Evolutionary conservation across 1,140 invertebrate genomes (phyloP).

Genomic region (Orchesella cincta): DNA sequence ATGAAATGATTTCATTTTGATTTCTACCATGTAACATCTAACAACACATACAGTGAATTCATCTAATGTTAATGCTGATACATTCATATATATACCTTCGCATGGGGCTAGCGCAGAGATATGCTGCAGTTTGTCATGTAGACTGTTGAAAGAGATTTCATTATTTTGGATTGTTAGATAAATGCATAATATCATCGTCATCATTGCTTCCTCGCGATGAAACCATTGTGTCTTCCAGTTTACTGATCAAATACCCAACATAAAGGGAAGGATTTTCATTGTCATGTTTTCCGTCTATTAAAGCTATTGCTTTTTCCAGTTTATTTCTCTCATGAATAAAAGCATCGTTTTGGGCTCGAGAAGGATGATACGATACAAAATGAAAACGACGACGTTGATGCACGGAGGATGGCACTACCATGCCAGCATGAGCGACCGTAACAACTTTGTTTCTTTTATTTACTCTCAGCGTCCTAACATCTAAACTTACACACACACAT

Average conservation of each 20-base stretch:
- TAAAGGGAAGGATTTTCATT: neutral
- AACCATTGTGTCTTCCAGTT: neutral
- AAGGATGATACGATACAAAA: neutral
- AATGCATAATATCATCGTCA: neutral
- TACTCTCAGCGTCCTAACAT: neutral
- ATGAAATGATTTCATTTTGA: too few species aligned
- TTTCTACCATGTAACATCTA: too few species aligned
- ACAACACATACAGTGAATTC: too few species aligned
- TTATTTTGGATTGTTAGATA: too few species aligned
- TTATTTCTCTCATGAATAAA: neutral
- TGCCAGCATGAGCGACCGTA: neutral
- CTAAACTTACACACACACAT: too few species aligned
- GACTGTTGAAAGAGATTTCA: slow-evolving; percentile 13
- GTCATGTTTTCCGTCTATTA: neutral
- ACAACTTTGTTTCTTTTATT: slow-evolving; percentile 4
- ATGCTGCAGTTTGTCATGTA: too few species aligned
- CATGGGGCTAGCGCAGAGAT: too few species aligned
- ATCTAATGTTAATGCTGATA: too few species aligned
- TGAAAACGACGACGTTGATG: neutral
- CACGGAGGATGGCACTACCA: neutral
- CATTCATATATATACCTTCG: too few species aligned
- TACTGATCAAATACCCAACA: neutral
- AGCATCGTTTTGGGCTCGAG: neutral
- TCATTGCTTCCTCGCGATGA: neutral
- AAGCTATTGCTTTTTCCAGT: neutral